A percentile compares a stretch with the other conserved stretches of the same genome.
Evolutionary conservation across 2,888 invertebrate genomes (phyloP).

Genomic region (Nemurella pictetii): DNA sequence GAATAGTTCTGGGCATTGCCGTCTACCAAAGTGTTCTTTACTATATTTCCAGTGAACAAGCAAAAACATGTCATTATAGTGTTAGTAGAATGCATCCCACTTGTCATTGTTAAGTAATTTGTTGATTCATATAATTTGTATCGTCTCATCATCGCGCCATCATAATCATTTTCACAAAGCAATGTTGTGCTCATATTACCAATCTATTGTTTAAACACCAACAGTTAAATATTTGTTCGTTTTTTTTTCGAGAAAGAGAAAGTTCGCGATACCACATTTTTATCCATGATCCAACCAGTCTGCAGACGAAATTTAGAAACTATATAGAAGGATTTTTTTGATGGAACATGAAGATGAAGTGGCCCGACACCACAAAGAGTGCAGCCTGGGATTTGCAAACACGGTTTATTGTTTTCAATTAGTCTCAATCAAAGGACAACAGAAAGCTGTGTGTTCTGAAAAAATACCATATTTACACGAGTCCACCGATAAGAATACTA

Average conservation of each 20-base stretch:
- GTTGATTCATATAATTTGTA: neutral
- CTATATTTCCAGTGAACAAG: neutral
- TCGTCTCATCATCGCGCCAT: neutral
- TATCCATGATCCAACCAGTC: neutral
- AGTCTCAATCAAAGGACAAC: neutral
- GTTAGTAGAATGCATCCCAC: neutral
- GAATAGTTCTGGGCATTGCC: neutral
- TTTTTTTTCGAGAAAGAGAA: neutral
- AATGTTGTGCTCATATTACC: neutral
- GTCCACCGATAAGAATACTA: neutral
- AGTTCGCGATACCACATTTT: neutral
- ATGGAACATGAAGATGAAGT: neutral
- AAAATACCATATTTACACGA: neutral
- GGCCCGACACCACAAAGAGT: neutral
- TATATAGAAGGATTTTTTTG: neutral
- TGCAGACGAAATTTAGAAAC: neutral
- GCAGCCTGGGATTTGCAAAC: neutral
- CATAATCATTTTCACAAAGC: neutral
- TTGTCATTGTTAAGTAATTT: neutral
- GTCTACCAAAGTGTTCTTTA: neutral
- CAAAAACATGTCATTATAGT: neutral
- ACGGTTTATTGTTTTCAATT: neutral
- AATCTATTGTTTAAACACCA: neutral
- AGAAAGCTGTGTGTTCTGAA: neutral
- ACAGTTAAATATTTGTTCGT: neutral